These are phyloP conservation scores for Mallotus villosus DNA, from an alignment of 2,797 vertebrate species.

Conservation along the genomic window DNA sequence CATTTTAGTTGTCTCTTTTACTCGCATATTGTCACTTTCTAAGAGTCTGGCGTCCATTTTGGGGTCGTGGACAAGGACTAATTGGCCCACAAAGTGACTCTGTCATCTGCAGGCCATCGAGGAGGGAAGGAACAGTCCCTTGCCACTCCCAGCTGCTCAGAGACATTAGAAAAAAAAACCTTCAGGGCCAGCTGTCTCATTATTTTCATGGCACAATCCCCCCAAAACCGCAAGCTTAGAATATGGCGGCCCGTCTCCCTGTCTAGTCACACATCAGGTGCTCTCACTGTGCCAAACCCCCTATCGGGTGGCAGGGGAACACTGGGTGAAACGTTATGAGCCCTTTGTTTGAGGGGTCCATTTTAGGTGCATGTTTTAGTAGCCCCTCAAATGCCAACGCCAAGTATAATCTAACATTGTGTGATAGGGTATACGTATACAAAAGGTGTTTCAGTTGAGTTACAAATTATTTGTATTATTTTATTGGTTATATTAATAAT, in stretches of 20 bases:
- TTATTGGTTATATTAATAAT: neutral
- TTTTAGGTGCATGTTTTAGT: neutral
- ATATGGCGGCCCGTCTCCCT: slow-evolving; percentile 40
- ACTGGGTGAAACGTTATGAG: neutral
- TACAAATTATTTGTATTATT: neutral
- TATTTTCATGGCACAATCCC: slow-evolving; percentile 65
- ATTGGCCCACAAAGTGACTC: slow-evolving; percentile 79
- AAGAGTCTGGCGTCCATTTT: slow-evolving; percentile 51
- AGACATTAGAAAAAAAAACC: slow-evolving; percentile 65
- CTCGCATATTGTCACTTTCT: slow-evolving; percentile 58
- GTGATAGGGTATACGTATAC: neutral
- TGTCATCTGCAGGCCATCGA: slow-evolving; percentile 76
- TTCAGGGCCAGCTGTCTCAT: slow-evolving; percentile 69
- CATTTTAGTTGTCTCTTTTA: slow-evolving; percentile 57
- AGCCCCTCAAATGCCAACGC: neutral
- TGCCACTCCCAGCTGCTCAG: slow-evolving; percentile 74
- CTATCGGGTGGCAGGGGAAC: neutral
- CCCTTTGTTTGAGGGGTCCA: neutral
- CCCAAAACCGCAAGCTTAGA: slow-evolving; percentile 61
- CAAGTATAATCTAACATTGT: neutral
- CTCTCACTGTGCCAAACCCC: slow-evolving; percentile 43
- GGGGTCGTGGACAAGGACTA: slow-evolving; percentile 69
- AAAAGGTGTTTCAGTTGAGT: neutral
- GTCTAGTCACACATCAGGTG: slow-evolving; percentile 40
- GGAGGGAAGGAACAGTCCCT: slow-evolving; percentile 64